Evolutionary conservation across 2,797 vertebrate genomes (phyloP).

Genomic region (Sarcoramphus papa): DNA sequence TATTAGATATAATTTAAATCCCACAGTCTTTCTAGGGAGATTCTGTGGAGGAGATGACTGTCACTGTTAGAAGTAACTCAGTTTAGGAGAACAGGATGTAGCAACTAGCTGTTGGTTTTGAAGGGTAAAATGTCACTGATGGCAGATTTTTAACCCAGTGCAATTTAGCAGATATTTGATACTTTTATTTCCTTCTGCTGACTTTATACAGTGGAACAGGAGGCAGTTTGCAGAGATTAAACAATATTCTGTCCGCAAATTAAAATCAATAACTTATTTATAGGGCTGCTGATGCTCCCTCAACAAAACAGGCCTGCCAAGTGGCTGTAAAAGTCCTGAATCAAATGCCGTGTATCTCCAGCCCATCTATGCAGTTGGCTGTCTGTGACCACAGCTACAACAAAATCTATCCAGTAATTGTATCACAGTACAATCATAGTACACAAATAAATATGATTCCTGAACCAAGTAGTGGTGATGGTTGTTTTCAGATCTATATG

Average conservation of each 20-base stretch:
- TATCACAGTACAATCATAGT: not conserved
- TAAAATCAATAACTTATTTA: slow-evolving; percentile 63
- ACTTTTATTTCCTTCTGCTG: slow-evolving; percentile 41
- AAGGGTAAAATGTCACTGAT: slow-evolving; percentile 1
- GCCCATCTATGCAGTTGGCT: not conserved
- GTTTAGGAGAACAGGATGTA: not conserved
- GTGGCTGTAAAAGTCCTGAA: not conserved
- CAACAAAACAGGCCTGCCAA: slow-evolving; percentile 1
- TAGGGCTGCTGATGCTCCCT: not conserved
- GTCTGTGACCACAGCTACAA: not conserved
- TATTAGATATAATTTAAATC: not conserved
- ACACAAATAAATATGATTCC: not conserved
- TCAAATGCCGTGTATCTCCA: not conserved
- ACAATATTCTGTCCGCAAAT: slow-evolving; percentile 47
- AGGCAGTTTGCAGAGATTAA: not conserved
- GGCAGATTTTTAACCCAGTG: not conserved
- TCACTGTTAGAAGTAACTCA: not conserved
- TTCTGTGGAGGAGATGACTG: not conserved
- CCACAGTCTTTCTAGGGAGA: not conserved
- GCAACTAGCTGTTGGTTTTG: not conserved
- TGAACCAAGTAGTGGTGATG: not conserved
- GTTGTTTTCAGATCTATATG: not conserved
- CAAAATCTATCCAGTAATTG: not conserved
- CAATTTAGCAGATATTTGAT: slow-evolving; percentile 35
- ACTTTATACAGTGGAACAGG: slow-evolving; percentile 20